Base-by-base conservation (phyloP, 2,113 vertebrate genomes). In the Phylloscopus trochilus region DNA sequence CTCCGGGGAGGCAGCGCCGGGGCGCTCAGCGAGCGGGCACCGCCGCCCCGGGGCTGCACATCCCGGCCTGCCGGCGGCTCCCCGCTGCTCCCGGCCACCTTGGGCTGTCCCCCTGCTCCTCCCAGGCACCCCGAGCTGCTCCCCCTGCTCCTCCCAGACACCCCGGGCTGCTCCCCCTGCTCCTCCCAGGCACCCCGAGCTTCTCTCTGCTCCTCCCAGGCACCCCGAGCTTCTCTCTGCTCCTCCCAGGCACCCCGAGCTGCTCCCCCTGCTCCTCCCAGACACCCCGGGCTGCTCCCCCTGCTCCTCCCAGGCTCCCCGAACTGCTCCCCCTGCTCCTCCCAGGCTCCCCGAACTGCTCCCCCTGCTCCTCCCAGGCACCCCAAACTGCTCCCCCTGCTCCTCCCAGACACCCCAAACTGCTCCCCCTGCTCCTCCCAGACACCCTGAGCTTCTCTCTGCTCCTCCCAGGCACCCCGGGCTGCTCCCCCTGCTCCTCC, bases 31-130 rank as follows among this genome's bases (percentile, higher is more conserved):
- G 92, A 22, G n/a, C 82, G 16, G 23, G 23, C 56, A 59, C 17
- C 15, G 43, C 76, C 43, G 63, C 18, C 27, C 90, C 89, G 77
- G 75, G 24, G 91, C 95, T 78, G 76, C 93, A 74, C 95, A 96
- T 77, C 79, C 52, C 37, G 37, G n/a, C 84, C 53, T 39, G 70
- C 58, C 1, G 13, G 78, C 68, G 8, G 60, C 91, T 87, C 81
- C 56, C 56, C 4, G n/a, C 58, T 11, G 23, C 58, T 26, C n/a
- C 58, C n/a, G 5, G 58, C 23, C 15, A 59, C 14, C 56, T 9
- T 4, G n/a, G 15, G 56, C 6, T 56, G 9, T 53, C 52, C 53
- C 20, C 9, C 55, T 15, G 33, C 33, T n/a, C 33, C 56, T 58
- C 56, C 56, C 56, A n/a, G 33, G 33, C 33, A 23, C 55, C 33